Evolutionary conservation across 2,888 invertebrate species (phyloP), one percentile per base, ranked within the genome.

Genomic region (Nematopogon swammerdamellus): DNA sequence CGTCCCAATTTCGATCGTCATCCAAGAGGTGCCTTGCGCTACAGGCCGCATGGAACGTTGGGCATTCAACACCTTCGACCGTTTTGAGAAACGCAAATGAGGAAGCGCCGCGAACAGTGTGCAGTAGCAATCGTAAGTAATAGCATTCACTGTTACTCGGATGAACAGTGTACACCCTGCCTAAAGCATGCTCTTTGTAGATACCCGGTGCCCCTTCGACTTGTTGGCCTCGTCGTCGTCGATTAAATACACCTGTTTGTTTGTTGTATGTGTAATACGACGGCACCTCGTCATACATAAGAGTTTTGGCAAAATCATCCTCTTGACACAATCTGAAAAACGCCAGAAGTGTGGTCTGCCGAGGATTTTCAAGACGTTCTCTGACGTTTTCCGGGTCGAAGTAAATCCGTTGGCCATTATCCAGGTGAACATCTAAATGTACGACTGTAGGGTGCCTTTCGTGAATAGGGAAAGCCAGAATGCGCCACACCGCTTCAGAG

Each of bases 1-100:
- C 18, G 51, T 58, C 57, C 64, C 65, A 68, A 50, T 66, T 58
- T 44, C 53, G 50, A 54, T 66, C 64, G 49, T 63, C 59, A 53
- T 67, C 61, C 17, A 65, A 54, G 44, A 68, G 55, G 44, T 59
- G 57, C 8, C 56, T 53, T 29, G 56, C 57, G 44, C 50, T 49
- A 52, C 63, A 63, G 50, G 62, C 62, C 46, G 55, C 55, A 25
- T 56, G 52, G 48, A 56, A 67, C 19, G 60, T 62, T 2, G 52
- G 49, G 54, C 57, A 55, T 4, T 55, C 30, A 43, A 53, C 46
- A 46, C 60, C 58, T 48, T 63, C 52, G 5, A 65, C 57, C 43
- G 55, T 65, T 56, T 54, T n/a, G n/a, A 25, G 25, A 25, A 25
- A 25, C n/a, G n/a, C 45, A 45, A 45, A 45, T 45, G 45, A 45